A percentile compares a stretch with the other conserved stretches of the same genome.
phyloP scores from a whole-genome alignment of 2,888 invertebrate genomes.

The Crossocerus cetratus region DNA sequence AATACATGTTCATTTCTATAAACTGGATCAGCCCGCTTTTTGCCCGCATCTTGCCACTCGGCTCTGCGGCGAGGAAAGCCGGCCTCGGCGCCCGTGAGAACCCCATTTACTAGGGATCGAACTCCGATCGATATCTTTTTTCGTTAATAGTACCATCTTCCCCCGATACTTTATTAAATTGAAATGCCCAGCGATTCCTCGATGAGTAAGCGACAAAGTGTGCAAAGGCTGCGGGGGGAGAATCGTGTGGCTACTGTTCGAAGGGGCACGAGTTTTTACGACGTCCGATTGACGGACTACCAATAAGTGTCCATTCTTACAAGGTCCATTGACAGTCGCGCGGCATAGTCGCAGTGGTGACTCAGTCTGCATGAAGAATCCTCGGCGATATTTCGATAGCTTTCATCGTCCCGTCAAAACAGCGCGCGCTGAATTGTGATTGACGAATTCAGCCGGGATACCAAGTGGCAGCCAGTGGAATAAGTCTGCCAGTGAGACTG shows the following conservation, averaged over 20 bases:
- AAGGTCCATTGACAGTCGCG: conserved; percentile 45
- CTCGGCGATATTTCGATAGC: conserved; percentile 31
- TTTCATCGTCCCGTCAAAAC: conserved; percentile 35
- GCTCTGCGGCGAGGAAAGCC: not conserved
- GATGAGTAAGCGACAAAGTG: not conserved
- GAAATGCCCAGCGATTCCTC: conserved; percentile 12
- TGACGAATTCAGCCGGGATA: conserved; percentile 8
- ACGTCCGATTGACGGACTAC: conserved; percentile 33
- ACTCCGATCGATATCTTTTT: no score
- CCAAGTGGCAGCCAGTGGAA: conserved; percentile 3
- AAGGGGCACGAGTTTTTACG: conserved; percentile 20
- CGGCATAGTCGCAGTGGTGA: conserved; percentile 16
- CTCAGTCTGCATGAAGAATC: conserved; percentile 41
- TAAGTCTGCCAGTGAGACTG: not conserved
- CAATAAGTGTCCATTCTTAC: conserved; percentile 18
- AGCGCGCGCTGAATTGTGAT: conserved; percentile 46
- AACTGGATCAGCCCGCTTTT: not conserved
- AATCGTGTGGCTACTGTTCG: not conserved
- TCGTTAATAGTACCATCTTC: not conserved
- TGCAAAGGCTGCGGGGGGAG: not conserved
- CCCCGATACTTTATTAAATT: conserved; percentile 7
- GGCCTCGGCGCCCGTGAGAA: no score
- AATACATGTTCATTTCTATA: conserved; percentile 4
- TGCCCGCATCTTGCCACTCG: conserved; percentile 8
- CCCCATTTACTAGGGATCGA: no score